phyloP scores from a whole-genome alignment of 2,113 vertebrate species.

The Laterallus jamaicensis region DNA sequence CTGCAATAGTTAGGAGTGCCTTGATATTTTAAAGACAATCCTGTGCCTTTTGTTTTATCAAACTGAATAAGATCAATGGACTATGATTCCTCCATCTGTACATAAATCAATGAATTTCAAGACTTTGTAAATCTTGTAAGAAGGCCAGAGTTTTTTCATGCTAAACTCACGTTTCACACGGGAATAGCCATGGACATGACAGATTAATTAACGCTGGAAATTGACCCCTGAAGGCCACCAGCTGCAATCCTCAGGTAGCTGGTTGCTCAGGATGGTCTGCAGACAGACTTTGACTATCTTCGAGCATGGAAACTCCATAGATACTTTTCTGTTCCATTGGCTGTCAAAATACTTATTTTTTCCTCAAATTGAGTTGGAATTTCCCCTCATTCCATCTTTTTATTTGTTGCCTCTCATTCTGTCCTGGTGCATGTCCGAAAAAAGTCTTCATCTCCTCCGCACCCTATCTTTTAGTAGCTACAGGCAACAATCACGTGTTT shows the following conservation, averaged over 20 bases:
- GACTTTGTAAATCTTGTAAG: not conserved
- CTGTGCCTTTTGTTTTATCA: not conserved
- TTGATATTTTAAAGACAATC: not conserved
- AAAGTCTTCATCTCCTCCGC: not conserved
- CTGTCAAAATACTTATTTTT: not conserved
- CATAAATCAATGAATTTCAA: not conserved
- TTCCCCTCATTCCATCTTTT: not conserved
- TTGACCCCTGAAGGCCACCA: not conserved
- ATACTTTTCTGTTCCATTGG: not conserved
- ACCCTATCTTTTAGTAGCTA: not conserved
- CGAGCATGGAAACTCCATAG: not conserved
- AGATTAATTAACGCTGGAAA: not conserved
- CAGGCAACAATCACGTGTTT: not conserved
- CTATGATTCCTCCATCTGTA: not conserved
- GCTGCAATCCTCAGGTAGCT: not conserved
- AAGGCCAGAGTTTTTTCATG: not conserved
- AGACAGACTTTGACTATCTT: not conserved
- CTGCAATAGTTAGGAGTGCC: not conserved
- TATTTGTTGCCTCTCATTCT: not conserved
- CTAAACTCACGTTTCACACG: not conserved
- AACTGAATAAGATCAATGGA: not conserved
- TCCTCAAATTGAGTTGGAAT: not conserved
- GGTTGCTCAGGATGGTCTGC: accelerated
- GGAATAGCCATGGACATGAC: not conserved
- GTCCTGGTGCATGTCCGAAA: not conserved